Conservation (phyloP, 2,888 invertebrate genomes). For the Molorchus minor region DNA sequence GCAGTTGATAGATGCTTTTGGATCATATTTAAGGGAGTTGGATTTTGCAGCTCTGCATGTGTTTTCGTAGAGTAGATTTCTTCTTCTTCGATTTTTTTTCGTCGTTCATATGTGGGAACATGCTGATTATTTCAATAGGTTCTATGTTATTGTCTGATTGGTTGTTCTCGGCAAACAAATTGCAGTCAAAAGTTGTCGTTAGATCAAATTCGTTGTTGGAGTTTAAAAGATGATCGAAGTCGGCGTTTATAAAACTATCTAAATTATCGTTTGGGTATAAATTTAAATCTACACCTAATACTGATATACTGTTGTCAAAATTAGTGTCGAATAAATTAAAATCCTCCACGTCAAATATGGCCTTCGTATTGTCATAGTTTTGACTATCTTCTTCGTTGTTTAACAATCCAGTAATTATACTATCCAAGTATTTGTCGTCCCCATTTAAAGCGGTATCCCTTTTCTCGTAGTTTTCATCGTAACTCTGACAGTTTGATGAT, state of each 20-base stretch:
- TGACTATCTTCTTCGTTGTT: constrained; percentile 33
- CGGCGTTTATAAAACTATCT: constrained; percentile 37
- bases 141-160: constrained; percentile 32
- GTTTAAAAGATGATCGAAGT: constrained; percentile 44
- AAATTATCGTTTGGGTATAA: constrained; percentile 44
- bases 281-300: constrained; percentile 54
- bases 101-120: constrained; percentile 59
- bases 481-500: constrained; percentile 35
- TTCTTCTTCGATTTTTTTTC: constrained; percentile 58
- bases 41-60: constrained; percentile 41
- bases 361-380: constrained; percentile 30
- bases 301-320: constrained; percentile 46
- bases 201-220: constrained; percentile 48
- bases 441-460: constrained; percentile 41
- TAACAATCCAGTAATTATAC: constrained; percentile 47
- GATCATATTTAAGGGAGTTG: constrained; percentile 34
- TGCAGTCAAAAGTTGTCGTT: constrained; percentile 44
- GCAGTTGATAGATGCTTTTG: constrained; percentile 37
- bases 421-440: constrained; percentile 49
- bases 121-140: constrained; percentile 48
- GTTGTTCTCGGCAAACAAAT: constrained; percentile 40
- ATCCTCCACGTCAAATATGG: constrained; percentile 35
- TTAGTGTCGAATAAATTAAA: constrained; percentile 29
- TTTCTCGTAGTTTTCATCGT: constrained; percentile 32
- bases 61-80: constrained; percentile 60